A percentile compares a stretch with the other conserved stretches of the same genome.
Conservation (phyloP, 1,140 invertebrate genomes). For the Eufriesea mexicana region DNA sequence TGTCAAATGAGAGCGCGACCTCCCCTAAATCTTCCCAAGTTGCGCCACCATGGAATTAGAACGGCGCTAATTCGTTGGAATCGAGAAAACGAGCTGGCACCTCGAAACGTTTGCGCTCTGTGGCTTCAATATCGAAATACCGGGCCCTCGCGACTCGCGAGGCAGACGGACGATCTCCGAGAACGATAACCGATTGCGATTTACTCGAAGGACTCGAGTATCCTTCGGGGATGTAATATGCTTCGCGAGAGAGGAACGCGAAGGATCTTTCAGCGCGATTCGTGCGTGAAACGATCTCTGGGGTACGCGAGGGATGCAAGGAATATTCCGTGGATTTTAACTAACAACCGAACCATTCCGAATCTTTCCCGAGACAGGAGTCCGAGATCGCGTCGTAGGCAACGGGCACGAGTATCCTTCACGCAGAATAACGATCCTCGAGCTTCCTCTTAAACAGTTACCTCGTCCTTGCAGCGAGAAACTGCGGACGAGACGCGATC, state of each 20-base stretch:
- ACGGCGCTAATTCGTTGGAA: conserved; percentile 40
- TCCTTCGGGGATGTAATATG: too few relatives aligned
- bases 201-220: too few relatives aligned
- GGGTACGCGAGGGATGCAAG: neutral
- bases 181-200: too few relatives aligned
- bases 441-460: neutral
- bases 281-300: neutral
- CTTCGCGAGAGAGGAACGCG: neutral
- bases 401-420: too few relatives aligned
- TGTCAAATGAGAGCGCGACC: conserved; percentile 74
- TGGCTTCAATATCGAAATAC: too few relatives aligned
- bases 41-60: conserved; percentile 51
- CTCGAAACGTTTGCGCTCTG: neutral
- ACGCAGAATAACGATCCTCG: neutral
- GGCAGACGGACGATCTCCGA: too few relatives aligned
- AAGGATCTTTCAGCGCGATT: neutral
- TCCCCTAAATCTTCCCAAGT: conserved; percentile 71
- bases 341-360: too few relatives aligned
- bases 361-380: neutral
- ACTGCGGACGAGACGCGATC: neutral
- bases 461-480: neutral
- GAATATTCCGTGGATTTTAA: neutral
- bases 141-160: too few relatives aligned
- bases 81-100: conserved; percentile 21
- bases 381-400: too few relatives aligned